phyloP scores from a whole-genome alignment of 2,888 invertebrate genomes.

The Thera britannica region DNA sequence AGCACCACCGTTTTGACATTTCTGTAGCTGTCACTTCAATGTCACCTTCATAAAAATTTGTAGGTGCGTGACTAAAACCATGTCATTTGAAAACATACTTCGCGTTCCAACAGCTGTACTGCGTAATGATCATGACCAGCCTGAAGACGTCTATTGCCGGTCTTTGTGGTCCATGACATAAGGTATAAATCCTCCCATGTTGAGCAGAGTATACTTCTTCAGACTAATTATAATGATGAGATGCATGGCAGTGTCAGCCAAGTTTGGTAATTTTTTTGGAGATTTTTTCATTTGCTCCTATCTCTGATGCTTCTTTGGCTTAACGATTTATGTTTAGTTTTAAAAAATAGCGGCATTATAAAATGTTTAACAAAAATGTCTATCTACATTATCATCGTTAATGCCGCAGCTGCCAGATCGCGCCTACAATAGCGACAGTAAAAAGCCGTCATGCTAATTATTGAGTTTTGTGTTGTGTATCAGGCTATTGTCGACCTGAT shows the following conservation, averaged over 20 bases:
- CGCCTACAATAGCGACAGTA: constrained; percentile 72
- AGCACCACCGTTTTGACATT: constrained; percentile 25
- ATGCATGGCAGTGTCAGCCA: too few species aligned
- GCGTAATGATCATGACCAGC: too few species aligned
- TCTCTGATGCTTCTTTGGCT: too few species aligned
- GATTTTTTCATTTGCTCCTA: too few species aligned
- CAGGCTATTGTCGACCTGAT: constrained; percentile 64
- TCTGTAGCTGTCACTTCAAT: constrained; percentile 25
- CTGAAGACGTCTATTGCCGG: too few species aligned
- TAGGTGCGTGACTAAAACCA: constrained; percentile 29
- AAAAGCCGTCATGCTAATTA: constrained; percentile 84
- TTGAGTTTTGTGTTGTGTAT: constrained; percentile 63
- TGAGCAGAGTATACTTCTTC: too few species aligned
- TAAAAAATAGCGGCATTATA: not conserved
- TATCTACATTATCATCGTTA: constrained; percentile 19
- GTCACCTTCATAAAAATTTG: constrained; percentile 26
- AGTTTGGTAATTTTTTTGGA: too few species aligned
- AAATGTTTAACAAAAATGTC: constrained; percentile 9
- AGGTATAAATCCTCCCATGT: too few species aligned
- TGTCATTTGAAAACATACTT: constrained; percentile 28
- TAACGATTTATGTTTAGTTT: not conserved
- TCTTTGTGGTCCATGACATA: too few species aligned
- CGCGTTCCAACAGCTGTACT: constrained; percentile 14
- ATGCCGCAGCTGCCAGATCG: constrained; percentile 68
- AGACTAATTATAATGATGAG: too few species aligned